Conservation (phyloP, 1,140 invertebrate genomes). For the Heliconius hermathena region DNA sequence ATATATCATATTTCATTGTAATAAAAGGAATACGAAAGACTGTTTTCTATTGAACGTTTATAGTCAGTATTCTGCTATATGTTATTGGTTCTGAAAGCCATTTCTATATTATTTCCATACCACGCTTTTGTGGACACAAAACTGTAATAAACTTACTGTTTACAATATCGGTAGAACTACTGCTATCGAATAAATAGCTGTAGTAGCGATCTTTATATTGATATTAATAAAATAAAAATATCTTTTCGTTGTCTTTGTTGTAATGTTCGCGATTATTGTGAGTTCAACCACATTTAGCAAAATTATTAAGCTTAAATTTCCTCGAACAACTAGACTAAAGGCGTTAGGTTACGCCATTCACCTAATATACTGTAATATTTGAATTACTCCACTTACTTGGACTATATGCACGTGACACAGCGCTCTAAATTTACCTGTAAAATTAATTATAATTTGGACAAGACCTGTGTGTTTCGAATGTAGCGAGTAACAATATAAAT, state of each 20-base stretch:
- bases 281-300: background rate
- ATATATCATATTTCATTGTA: background rate
- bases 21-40: background rate
- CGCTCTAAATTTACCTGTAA: no score
- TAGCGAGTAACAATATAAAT: no score
- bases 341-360: background rate
- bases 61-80: background rate
- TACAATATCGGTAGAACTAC: background rate
- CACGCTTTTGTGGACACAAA: constrained; percentile 6
- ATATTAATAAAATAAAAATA: no score
- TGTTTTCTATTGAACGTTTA: background rate
- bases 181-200: background rate
- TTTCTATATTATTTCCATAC: constrained; percentile 13
- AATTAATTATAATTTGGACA: no score
- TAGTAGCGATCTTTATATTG: background rate
- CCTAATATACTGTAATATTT: background rate
- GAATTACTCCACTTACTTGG: no score
- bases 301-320: background rate
- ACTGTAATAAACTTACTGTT: constrained; percentile 12
- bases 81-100: constrained; percentile 9
- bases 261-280: background rate
- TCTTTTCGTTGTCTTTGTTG: background rate
- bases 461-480: no score
- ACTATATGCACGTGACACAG: no score
- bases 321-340: background rate